Evolutionary conservation across 2,888 invertebrate genomes (phyloP), one percentile per base, ranked within the genome.

Genomic region (Drosophila vallismaia): DNA sequence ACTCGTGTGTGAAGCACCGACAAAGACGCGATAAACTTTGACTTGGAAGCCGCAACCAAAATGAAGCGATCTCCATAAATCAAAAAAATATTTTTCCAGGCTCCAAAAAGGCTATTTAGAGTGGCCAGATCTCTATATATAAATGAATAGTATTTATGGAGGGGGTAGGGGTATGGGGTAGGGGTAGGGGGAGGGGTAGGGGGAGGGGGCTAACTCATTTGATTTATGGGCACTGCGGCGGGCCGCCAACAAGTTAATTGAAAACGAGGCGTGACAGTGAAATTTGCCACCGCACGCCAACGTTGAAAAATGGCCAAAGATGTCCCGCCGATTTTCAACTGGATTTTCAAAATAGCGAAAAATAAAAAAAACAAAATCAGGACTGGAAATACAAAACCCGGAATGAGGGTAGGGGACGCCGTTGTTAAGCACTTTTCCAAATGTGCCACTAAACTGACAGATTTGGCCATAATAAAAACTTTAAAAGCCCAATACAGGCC

Each of bases 381-480:
- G 40, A 42, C 40, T 42, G 19, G 40, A 19, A 9, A 19, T 42
- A 19, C 19, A 19, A 54, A 56, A 24, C 14, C 58, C 12, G 24
- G 24, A 71, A 71, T 70, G 77, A 71, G 63, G 69, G 62, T 64
- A 45, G 33, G 9, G 44, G 44, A 10, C 8, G 9, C 24, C 40
- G 40, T 14, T 49, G 19, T 38, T 38, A 40, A 52, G 51, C 84
- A 86, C 81, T 63, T 82, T 82, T 82, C 82, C 87, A 83, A 87
- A 87, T 83, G 83, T 83, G 82, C 82, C 83, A 74, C 88, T 83
- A 83, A 83, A 87, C 88, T 87, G 88, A 87, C 88, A 83, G 88
- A 85, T 87, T 87, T 83, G 88, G 86, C 86, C 86, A 83, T 83
- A 83, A 83, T 86, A 85, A 86, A 86, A 86, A 85, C 74, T 57